Base-by-base conservation (phyloP, 2,888 invertebrate genomes). In the Cephus runcator region DNA sequence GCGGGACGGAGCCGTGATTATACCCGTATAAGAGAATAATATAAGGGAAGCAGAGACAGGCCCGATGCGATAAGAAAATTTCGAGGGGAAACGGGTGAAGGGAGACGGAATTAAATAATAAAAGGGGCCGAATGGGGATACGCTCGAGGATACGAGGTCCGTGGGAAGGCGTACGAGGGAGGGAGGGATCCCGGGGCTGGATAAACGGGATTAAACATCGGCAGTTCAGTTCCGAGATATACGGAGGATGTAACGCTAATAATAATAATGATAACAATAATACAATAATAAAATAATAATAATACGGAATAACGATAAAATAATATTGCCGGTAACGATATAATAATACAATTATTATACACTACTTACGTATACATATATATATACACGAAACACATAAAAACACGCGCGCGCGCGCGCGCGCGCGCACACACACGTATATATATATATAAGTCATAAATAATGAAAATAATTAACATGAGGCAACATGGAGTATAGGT, bases 231-330 rank as follows among this genome's bases (percentile, higher is more conserved):
- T 78, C 73, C 73, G 76, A 33, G 76, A 69, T 23, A 69, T 34
- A 33, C 23, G 33, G 40, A 76, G 56, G 33, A n/a, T 31, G 73
- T 23, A 34, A 73, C 33, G 69, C 31, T 34, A 68, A 75, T 81
- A 86, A 83, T 83, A 84, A 81, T 81, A 81, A 84, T 80, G 81
- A 84, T 76, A 80, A 85, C 81, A 84, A 85, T 85, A 83, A 79
- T 82, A 84, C 80, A 82, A 85, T 85, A 84, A 82, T 79, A 79
- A 23, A 81, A 81, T 80, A 84, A 79, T 77, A 77, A 80, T 80
- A 77, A 81, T 81, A 76, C 79, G 78, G 80, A 81, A 79, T 81
- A 81, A 79, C 33, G 69, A 74, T 75, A 73, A 77, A 79, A 78
- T 80, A 82, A 83, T 71, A 79, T 85, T 84, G 79, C 83, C 80